Evolutionary conservation across 2,113 vertebrate species (phyloP), one percentile per base, ranked within the genome.

Genomic region (Jaculus jaculus): DNA sequence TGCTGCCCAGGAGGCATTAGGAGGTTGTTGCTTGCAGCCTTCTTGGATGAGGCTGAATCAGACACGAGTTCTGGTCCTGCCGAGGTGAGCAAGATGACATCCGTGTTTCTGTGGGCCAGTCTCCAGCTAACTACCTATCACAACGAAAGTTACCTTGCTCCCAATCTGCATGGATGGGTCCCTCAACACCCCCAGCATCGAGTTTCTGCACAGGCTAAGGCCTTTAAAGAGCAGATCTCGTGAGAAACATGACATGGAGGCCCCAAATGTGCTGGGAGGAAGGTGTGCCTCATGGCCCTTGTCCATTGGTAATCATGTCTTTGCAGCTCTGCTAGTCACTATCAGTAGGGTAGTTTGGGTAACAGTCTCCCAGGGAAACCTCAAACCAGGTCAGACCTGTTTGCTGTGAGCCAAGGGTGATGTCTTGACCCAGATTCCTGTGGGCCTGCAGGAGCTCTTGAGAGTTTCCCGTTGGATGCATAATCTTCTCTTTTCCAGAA

Each of bases 361-460:
- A 2, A 54, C 3, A 0, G 54, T 65, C 84, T 92, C 82, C 80
- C 42, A 30, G 84, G 74, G 71, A 71, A 42, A 60, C 34, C 79
- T 34, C 13, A 73, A 93, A 73, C 54, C 83, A 84, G 89, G 90
- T 63, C 91, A 95, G 90, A 30, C 61, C 66, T 54, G 7, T 75
- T 66, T 63, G 72, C 30, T 11, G 4, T 73, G 28, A 87, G 66
- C 42, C 20, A 34, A 80, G 69, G 60, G 37, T 7, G 37, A 7
- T 15, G 66, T 82, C 78, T 86, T 66, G 34, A n/a, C 86, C 94
- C 71, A 94, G 89, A 91, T 89, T 95, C 79, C 80, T 20, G 61
- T 0, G 11, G 68, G 8, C 82, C 71, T 20, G 0, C 18, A 74
- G 91, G 92, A 90, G 73, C 81, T 28, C 71, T 5, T 23, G 72